Percentiles rank a stretch among this genome's conserved stretches.
Evolutionary conservation across 1,140 invertebrate genomes (phyloP).

Genomic region (Drosophila chauvacae): DNA sequence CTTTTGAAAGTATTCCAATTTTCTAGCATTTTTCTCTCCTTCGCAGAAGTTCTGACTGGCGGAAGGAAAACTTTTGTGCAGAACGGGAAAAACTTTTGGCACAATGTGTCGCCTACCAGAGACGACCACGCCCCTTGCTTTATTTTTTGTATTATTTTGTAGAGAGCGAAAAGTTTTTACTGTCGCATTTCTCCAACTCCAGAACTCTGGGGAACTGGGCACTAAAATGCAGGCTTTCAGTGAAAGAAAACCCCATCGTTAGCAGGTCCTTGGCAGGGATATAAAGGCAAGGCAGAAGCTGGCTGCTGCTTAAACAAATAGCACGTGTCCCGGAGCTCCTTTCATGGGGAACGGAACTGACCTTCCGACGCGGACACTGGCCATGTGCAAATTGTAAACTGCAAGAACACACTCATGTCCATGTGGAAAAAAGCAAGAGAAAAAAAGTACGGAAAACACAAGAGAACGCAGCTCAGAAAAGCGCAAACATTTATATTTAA

Average conservation of each 20-base stretch:
- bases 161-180: slow-evolving; percentile 69
- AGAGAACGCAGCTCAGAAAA: slow-evolving; percentile 51
- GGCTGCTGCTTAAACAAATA: slow-evolving; percentile 64
- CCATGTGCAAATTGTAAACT: slow-evolving; percentile 59
- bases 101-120: slow-evolving; percentile 69
- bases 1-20: slow-evolving; percentile 80
- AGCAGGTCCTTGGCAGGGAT: slow-evolving; percentile 48
- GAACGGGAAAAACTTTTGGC: slow-evolving; percentile 59
- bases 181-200: slow-evolving; percentile 72
- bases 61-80: slow-evolving; percentile 50
- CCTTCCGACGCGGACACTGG: slow-evolving; percentile 55
- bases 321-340: slow-evolving; percentile 64
- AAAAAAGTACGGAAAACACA: slow-evolving; percentile 1
- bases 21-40: slow-evolving; percentile 62
- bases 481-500: slow-evolving; percentile 79
- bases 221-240: slow-evolving; percentile 66
- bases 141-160: background rate
- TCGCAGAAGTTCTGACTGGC: slow-evolving; percentile 41
- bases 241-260: slow-evolving; percentile 37
- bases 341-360: slow-evolving; percentile 52
- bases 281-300: slow-evolving; percentile 20
- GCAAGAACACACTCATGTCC: slow-evolving; percentile 22
- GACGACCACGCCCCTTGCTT: slow-evolving; percentile 23
- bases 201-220: slow-evolving; percentile 24
- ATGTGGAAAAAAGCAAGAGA: slow-evolving; percentile 7